phyloP scores from a whole-genome alignment of 2,888 invertebrate species.

The Drosophila birchii region DNA sequence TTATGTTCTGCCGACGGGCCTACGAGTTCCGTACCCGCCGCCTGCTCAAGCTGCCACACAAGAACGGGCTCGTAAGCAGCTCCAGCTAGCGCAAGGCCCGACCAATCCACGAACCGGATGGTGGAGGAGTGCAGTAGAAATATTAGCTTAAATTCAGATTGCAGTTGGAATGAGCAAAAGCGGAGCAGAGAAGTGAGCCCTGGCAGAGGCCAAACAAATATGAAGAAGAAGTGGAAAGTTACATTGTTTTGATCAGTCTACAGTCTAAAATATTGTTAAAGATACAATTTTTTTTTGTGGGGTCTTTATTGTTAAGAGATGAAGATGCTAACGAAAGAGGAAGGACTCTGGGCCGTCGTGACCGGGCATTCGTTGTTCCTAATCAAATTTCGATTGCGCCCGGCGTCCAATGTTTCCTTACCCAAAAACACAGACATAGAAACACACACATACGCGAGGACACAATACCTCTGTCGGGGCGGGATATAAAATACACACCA shows the following conservation, averaged over 20 bases:
- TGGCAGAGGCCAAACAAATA: slow-evolving; percentile 26
- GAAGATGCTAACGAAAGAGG: not conserved
- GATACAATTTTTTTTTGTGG: slow-evolving; percentile 26
- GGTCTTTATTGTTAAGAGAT: slow-evolving; percentile 29
- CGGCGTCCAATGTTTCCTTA: slow-evolving; percentile 13
- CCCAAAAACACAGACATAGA: not conserved
- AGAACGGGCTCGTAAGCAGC: slow-evolving; percentile 59
- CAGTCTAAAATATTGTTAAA: slow-evolving; percentile 44
- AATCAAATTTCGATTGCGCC: slow-evolving; percentile 25
- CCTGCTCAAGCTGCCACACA: slow-evolving; percentile 84
- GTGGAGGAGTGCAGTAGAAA: slow-evolving; percentile 15
- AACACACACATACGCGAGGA: slow-evolving; percentile 5
- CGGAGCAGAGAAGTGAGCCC: slow-evolving; percentile 8
- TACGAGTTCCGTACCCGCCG: slow-evolving; percentile 96
- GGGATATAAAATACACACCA: slow-evolving; percentile 1
- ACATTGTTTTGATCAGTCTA: slow-evolving; percentile 43
- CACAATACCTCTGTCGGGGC: slow-evolving; percentile 35
- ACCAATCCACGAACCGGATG: not conserved
- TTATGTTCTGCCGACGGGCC: slow-evolving; percentile 96
- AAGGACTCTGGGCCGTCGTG: not conserved
- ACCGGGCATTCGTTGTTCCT: slow-evolving; percentile 32
- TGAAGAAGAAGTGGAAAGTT: not conserved
- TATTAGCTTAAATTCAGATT: slow-evolving; percentile 36
- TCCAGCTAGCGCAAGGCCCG: slow-evolving; percentile 45
- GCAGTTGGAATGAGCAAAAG: not conserved